phyloP scores from a whole-genome alignment of 2,113 vertebrate genomes.

The Martes martes region DNA sequence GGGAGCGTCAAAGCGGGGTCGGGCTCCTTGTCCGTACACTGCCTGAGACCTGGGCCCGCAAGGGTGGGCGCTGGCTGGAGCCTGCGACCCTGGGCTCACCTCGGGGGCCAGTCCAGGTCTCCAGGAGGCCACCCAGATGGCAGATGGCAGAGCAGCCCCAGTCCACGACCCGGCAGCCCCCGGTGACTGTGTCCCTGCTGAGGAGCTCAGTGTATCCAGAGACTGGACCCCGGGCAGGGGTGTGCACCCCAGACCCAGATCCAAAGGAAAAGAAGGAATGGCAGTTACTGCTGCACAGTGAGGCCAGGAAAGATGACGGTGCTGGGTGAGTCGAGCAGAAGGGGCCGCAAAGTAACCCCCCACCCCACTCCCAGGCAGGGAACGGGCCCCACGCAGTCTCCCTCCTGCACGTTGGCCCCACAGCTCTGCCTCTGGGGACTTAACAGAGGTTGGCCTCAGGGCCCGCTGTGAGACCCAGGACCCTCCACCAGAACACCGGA shows the following conservation, averaged over 20 bases:
- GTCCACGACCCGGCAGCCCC: neutral
- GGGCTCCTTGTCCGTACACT: fast-evolving
- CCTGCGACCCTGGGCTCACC: neutral
- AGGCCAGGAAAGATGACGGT: no score
- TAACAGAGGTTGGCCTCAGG: neutral
- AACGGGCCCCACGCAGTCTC: neutral
- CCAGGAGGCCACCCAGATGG: neutral
- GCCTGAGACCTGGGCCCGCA: neutral
- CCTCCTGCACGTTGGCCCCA: no score
- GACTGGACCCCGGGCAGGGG: neutral
- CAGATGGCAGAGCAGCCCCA: no score
- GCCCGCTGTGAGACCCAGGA: neutral
- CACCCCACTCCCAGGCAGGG: fast-evolving
- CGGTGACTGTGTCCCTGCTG: neutral
- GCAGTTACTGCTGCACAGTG: fast-evolving
- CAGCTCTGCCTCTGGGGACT: neutral
- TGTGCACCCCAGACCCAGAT: fast-evolving
- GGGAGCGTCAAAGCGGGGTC: fast-evolving
- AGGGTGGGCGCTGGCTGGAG: neutral
- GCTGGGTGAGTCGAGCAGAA: fast-evolving
- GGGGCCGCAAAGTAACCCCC: no score
- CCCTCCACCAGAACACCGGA: fast-evolving
- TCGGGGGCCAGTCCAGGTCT: neutral
- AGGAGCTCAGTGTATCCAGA: neutral
- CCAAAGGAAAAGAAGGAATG: neutral